phyloP scores from a whole-genome alignment of 2,888 invertebrate species.

The Leptinotarsa peninsularis region DNA sequence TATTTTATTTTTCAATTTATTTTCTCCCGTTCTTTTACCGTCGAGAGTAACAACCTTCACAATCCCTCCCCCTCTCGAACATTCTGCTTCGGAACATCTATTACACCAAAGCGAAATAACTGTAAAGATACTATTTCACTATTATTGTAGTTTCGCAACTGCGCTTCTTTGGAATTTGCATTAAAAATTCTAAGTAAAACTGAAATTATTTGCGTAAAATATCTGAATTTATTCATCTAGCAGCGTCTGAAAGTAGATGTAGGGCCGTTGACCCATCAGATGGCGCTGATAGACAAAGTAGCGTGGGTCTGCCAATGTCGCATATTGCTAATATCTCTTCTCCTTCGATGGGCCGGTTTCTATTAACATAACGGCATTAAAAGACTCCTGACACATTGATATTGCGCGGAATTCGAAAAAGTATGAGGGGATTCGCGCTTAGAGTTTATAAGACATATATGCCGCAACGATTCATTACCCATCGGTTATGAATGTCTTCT shows the following conservation, averaged over 20 bases:
- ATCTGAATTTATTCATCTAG: conserved; percentile 21
- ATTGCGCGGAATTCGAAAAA: conserved; percentile 52
- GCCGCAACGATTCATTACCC: background rate
- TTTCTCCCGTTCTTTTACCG: background rate
- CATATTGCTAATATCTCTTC: conserved; percentile 57
- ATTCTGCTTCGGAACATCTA: conserved; percentile 16
- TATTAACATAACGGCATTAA: conserved; percentile 55
- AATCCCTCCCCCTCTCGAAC: background rate
- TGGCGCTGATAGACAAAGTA: conserved; percentile 59
- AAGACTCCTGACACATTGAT: conserved; percentile 52
- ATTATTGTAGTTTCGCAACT: conserved; percentile 4
- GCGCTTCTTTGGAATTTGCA: conserved; percentile 7
- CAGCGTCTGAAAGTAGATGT: conserved; percentile 24
- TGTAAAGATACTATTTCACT: conserved; percentile 1
- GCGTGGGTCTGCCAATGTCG: conserved; percentile 60
- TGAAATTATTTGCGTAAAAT: conserved; percentile 29
- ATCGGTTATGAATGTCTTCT: no score
- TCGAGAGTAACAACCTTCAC: background rate
- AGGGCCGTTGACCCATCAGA: conserved; percentile 58
- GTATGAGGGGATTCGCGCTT: conserved; percentile 47
- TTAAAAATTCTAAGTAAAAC: conserved; percentile 8
- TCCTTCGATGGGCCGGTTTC: conserved; percentile 43
- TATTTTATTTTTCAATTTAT: background rate
- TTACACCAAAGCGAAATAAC: conserved; percentile 11
- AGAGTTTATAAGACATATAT: conserved; percentile 27